Base-by-base conservation (phyloP, 2,888 invertebrate genomes). In the Dorcus parallelipipedus region DNA sequence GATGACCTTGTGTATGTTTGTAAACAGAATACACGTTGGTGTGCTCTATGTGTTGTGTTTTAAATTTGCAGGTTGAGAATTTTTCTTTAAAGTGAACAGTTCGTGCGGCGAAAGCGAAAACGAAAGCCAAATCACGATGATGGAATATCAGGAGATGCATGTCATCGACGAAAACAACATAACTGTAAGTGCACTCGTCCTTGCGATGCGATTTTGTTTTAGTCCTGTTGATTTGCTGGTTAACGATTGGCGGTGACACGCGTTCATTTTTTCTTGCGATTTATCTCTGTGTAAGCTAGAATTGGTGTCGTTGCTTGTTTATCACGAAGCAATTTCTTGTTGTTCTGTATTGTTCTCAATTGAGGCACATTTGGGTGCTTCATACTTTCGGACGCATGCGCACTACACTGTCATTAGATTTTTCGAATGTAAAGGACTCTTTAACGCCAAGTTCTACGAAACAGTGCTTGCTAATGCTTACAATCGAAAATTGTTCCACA, bases 1-100 rank as follows among this genome's bases (percentile, higher is more conserved):
- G 79, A 81, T 86, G 87, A 86, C 86, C 86, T 87, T 87, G 87
- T 83, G 78, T 70, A 78, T 87, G 85, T 87, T 88, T 87, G 87
- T 87, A 88, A 88, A 88, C 87, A 87, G 82, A 84, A 56, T 73
- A 81, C 84, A 84, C 80, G 84, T 83, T 84, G 82, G 68, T 68
- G 67, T 78, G 79, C 71, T 69, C 71, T 69, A 59, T 56, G 59
- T 52, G 53, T 51, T 49, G 60, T 51, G 59, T 45, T 52, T 56
- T 47, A 56, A 56, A 52, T 56, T 58, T 49, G 26, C 26, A 33
- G 26, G 26, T 33, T 33, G 6, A 33, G 26, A 33, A 33, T 33
- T 33, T 33, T 33, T 33, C 26, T 5, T 33, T 33, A 33, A 33
- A 33, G 26, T 33, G 26, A 33, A 33, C 26, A 33, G 56, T 41